Evolutionary conservation across 2,113 vertebrate species (phyloP), one percentile per base, ranked within the genome.

Genomic region (Hippocampus comes): DNA sequence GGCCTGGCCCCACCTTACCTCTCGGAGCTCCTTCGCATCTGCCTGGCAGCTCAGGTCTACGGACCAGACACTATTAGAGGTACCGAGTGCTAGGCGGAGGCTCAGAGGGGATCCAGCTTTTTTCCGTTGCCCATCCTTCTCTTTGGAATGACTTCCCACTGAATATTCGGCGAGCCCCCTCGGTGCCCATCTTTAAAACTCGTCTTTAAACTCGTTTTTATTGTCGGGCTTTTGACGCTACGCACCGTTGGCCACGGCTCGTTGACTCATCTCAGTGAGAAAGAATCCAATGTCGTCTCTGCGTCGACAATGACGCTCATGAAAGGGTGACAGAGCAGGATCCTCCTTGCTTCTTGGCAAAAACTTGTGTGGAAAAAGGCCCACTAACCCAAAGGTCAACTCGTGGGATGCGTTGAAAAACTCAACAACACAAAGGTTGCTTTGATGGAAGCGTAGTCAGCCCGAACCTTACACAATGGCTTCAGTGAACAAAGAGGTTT

Each of bases 311-410:
- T 87, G 85, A 82, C 84, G 70, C 20, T 75, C 17, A 57, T 69
- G 84, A 82, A 76, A 80, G 74, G 75, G 74, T 71, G 61, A 79
- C 66, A 42, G 48, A 27, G 70, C 59, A 64, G 76, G 76, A 75
- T 78, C 80, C 53, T 68, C 81, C 27, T 82, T 57, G 55, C 73
- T 74, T 82, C 78, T 67, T 74, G 81, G 87, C 80, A 78, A 67
- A 84, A 77, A 81, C 72, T 63, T 12, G 56, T 82, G 69, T 78
- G 55, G 34, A 38, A 74, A 84, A 89, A 84, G 77, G 76, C 68
- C 70, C 42, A 41, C 76, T 79, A 77, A 70, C 83, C 77, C 82
- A 21, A 72, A 76, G 88, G 84, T 90, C 80, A 83, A 72, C 77
- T 76, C 64, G 74, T 77, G 66, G 73, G 79, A 82, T 78, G 71